Evolutionary conservation across 2,797 vertebrate species (phyloP).

Genomic region (Podargus strigoides): DNA sequence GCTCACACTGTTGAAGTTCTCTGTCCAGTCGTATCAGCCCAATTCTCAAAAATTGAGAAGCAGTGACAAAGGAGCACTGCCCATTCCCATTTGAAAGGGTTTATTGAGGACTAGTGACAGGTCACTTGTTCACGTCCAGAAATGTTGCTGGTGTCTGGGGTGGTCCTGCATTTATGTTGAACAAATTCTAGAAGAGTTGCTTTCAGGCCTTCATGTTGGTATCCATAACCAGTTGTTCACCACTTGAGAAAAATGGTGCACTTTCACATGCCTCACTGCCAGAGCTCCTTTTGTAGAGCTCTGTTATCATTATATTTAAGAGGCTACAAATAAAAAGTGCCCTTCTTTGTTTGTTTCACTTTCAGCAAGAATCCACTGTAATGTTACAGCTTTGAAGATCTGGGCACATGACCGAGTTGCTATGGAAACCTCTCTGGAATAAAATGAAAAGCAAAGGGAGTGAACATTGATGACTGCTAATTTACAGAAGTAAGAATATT

Average conservation of each 20-base stretch:
- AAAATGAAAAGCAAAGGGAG: neutral
- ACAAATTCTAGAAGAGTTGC: neutral
- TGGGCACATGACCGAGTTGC: neutral
- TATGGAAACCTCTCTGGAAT: conserved; percentile 1
- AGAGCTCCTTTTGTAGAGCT: neutral
- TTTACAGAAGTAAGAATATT: neutral
- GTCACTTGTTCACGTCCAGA: neutral
- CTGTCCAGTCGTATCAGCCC: neutral
- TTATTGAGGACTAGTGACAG: neutral
- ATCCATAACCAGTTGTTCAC: neutral
- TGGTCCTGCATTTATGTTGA: neutral
- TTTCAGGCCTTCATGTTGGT: neutral
- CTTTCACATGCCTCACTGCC: neutral
- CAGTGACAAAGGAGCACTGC: neutral
- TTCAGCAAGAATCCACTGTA: neutral
- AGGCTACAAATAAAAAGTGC: neutral
- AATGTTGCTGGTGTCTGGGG: neutral
- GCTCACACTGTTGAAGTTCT: neutral
- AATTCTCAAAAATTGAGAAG: neutral
- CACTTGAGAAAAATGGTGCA: neutral
- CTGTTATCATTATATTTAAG: neutral
- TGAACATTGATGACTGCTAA: neutral
- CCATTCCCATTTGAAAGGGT: neutral
- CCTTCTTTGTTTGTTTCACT: neutral
- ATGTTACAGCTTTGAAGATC: neutral